phyloP scores from a whole-genome alignment of 2,113 vertebrate genomes.

The Fregetta grallaria region DNA sequence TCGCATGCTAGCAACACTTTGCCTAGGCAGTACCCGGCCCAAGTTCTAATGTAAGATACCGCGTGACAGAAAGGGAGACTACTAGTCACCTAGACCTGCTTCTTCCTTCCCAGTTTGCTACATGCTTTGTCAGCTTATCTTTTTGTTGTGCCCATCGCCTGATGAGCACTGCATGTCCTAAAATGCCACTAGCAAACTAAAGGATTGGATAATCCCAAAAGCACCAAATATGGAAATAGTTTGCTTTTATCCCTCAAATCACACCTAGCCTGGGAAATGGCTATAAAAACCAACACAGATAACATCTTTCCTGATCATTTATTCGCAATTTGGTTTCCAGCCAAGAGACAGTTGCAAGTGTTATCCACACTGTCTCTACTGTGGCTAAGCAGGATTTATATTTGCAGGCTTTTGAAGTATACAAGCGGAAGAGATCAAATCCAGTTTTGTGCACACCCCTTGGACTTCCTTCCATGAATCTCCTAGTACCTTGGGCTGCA shows the following conservation, averaged over 20 bases:
- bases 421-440: not conserved
- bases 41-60: not conserved
- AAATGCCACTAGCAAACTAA: not conserved
- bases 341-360: not conserved
- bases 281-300: not conserved
- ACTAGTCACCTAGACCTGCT: too few species aligned
- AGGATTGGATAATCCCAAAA: not conserved
- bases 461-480: not conserved
- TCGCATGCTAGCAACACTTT: not conserved
- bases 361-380: not conserved
- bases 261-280: not conserved
- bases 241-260: not conserved
- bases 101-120: not conserved
- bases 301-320: not conserved
- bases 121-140: accelerated
- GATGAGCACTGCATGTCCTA: not conserved
- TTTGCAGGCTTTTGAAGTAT: not conserved
- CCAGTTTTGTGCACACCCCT: not conserved
- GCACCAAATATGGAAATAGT: not conserved
- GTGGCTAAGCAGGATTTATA: not conserved
- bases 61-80: not conserved
- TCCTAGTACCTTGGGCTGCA: not conserved
- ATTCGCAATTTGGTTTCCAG: not conserved
- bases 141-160: accelerated
- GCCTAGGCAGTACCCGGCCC: not conserved